phyloP scores from a whole-genome alignment of 1,140 invertebrate species.

The Orchesella cincta region DNA sequence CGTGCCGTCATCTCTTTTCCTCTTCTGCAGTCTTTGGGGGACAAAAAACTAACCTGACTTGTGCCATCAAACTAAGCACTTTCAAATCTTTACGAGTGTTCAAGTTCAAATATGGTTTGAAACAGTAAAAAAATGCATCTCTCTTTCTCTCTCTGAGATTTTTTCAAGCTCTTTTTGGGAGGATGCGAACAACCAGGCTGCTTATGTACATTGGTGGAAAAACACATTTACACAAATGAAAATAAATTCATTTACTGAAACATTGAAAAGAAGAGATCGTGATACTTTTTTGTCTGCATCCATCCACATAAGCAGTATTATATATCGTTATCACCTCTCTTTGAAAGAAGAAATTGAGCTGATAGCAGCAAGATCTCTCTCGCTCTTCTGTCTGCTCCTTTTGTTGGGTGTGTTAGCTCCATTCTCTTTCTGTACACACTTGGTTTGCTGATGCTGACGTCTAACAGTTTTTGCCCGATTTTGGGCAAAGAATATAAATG shows the following conservation, averaged over 20 bases:
- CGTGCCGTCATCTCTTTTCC: not conserved
- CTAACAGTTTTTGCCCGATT: not conserved
- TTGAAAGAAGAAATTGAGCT: too few species aligned
- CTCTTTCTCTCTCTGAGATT: too few species aligned
- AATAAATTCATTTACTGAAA: not conserved
- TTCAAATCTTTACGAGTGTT: constrained; percentile 13
- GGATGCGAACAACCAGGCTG: too few species aligned
- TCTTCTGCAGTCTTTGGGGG: not conserved
- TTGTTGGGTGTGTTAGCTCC: too few species aligned
- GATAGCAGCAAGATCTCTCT: too few species aligned
- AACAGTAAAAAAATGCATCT: not conserved
- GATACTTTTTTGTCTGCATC: not conserved
- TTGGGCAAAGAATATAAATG: constrained; percentile 2
- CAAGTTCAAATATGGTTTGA: constrained; percentile 13
- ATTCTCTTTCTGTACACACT: too few species aligned
- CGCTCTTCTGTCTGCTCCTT: too few species aligned
- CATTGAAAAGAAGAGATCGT: not conserved
- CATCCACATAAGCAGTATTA: too few species aligned
- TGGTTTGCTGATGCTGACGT: not conserved
- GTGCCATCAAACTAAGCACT: constrained; percentile 14
- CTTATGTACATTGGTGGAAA: too few species aligned
- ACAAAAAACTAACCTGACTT: constrained; percentile 12
- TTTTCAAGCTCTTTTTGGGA: too few species aligned
- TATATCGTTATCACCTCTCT: too few species aligned
- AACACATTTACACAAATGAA: not conserved